Base-by-base conservation (phyloP, 1,140 invertebrate species). In the Drosophila nigromelanica region DNA sequence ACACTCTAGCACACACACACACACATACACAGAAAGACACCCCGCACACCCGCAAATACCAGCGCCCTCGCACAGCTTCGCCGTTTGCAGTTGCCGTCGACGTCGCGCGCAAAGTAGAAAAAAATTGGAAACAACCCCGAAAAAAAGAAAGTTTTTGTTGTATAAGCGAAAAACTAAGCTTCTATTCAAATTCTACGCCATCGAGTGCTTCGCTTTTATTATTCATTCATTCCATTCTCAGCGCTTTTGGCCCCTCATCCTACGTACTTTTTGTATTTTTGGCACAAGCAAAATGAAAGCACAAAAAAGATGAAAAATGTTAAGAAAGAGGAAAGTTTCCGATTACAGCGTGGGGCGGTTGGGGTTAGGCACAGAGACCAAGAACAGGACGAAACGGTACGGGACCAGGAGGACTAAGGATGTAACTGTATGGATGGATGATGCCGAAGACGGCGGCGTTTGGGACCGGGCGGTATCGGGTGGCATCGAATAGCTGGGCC, bases 121-220 rank as follows among this genome's bases (percentile, higher is more conserved):
- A 89, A 89, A 89, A 89, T 89, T 89, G 80, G 78, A 89, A 90
- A 90, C 87, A 90, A 90, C 87, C 87, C 87, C 80, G 87, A 90
- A 86, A 90, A 71, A 86, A 89, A 89, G 66, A 86, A 86, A 90
- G 87, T 90, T 90, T 87, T 87, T 87, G 82, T 90, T 90, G 87
- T 90, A 90, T 90, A 83, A 85, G 78, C 82, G 83, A 90, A 90
- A 90, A 90, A 90, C 87, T 90, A 90, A 90, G 80, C 87, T 87
- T 80, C 79, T 87, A 87, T 90, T 90, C 87, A 89, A 90, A 90
- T 89, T 87, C 82, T 89, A 87, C 82, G 82, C 83, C 83, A 87
- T 90, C 87, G 89, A 87, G 79, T 90, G 83, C 85, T 89, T 89
- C 83, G 83, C 77, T 89, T 89, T 89, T 89, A 89, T 89, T 89